Evolutionary conservation across 2,888 invertebrate genomes (phyloP), one percentile per base, ranked within the genome.

Genomic region (Celastrina argiolus): DNA sequence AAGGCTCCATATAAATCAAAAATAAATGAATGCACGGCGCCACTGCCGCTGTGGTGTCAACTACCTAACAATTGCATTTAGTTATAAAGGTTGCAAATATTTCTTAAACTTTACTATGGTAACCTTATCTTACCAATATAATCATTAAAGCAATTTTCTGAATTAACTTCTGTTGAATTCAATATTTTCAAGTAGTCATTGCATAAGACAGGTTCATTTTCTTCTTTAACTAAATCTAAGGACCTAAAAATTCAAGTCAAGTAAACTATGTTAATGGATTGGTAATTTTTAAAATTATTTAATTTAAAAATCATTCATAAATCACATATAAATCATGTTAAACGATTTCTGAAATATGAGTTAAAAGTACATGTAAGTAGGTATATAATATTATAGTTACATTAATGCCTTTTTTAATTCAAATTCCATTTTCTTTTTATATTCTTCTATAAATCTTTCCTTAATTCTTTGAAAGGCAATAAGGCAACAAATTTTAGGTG

Each of bases 211-310:
- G 80, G 77, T 42, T 78, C 76, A 56, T 66, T 71, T 69, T 81
- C 83, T 66, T 79, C 79, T 65, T 80, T 82, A 16, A 78, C 84
- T 68, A 90, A 77, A 73, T 90, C 88, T 69, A 90, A 76, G 66
- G 80, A 75, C 68, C 90, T 90, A 73, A 51, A 81, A 64, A 70
- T 59, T 14, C 56, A 65, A 65, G 18, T 26, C 14, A 64, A 70
- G 51, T 26, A 31, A 31, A 31, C 8, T 63, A 26, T 65, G 41
- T 36, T 14, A 28, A 5, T 31, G 7, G 3, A 41, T n/a, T 41
- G 14, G 5, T 5, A 41, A n/a, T 41, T 41, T 4, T 41, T 41
- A 12, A 36, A 36, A 36, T 36, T 12, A 36, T 2, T 12, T 36
- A 12, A 36, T 36, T 12, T 36, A 36, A 36, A 36, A 36, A 12